Percentiles rank a stretch among this genome's conserved stretches.
Conservation (phyloP, 2,113 vertebrate species). For the Megaceryle torquata region DNA sequence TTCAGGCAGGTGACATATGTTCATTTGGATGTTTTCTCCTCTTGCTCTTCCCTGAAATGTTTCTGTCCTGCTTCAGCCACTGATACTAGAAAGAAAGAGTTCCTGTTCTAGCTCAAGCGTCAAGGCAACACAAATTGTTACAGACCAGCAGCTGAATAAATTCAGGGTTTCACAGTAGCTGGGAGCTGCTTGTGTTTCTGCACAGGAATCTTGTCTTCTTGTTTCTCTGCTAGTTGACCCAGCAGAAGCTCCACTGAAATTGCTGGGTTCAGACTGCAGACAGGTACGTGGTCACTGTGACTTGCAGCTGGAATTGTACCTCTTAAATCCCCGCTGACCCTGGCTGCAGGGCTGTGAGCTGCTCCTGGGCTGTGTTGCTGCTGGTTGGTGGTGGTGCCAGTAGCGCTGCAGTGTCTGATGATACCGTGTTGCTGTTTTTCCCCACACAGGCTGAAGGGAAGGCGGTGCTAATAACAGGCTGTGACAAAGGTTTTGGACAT, state of each 20-base stretch:
- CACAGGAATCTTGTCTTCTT: background rate
- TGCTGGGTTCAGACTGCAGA: background rate
- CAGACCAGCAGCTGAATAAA: background rate
- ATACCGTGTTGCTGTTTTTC: background rate
- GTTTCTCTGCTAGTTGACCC: fast-evolving
- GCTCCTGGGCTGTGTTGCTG: background rate
- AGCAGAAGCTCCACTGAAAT: background rate
- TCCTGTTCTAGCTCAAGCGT: background rate
- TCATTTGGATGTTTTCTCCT: background rate
- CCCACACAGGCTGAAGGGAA: conserved; percentile 76
- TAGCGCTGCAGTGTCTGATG: background rate
- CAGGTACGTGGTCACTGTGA: background rate
- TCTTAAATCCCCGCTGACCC: background rate
- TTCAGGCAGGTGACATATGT: background rate
- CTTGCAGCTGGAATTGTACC: background rate
- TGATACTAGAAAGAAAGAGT: background rate
- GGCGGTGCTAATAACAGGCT: conserved; percentile 84
- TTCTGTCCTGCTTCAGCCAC: background rate
- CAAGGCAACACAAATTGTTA: background rate
- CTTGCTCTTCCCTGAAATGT: background rate
- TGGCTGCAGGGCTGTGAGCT: background rate
- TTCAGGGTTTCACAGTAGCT: background rate
- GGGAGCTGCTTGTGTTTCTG: background rate
- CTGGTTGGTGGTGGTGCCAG: background rate
- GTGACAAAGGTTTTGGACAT: conserved; percentile 85